Percentiles rank a stretch among this genome's conserved stretches.
Conservation (phyloP, 2,888 invertebrate genomes). For the Amorpha juglandis region DNA sequence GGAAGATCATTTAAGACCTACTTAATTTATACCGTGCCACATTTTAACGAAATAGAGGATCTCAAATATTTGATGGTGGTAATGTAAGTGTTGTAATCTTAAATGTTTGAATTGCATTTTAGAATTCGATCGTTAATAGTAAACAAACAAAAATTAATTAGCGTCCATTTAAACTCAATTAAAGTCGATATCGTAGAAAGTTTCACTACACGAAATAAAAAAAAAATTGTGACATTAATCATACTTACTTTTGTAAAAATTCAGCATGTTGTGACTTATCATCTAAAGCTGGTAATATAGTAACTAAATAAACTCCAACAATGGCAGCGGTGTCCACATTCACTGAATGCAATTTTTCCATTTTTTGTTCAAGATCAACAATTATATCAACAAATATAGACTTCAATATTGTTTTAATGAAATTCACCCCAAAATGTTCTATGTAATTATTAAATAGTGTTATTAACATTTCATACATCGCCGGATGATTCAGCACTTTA, state of each 20-base stretch:
- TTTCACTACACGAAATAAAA: too few relatives aligned
- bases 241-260: constrained; percentile 84
- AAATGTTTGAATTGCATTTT: too few relatives aligned
- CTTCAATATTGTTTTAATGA: constrained; percentile 84
- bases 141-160: too few relatives aligned
- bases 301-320: constrained; percentile 86
- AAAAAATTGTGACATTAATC: not conserved
- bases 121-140: too few relatives aligned
- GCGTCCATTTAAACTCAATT: too few relatives aligned
- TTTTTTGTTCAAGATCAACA: constrained; percentile 84
- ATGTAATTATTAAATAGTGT: constrained; percentile 75
- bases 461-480: constrained; percentile 67
- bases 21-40: too few relatives aligned
- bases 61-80: too few relatives aligned
- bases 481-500: constrained; percentile 64
- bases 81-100: too few relatives aligned
- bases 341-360: constrained; percentile 82
- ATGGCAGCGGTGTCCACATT: constrained; percentile 82
- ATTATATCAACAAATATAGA: constrained; percentile 84
- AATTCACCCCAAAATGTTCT: constrained; percentile 87
- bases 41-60: too few relatives aligned
- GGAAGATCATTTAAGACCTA: too few relatives aligned
- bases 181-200: too few relatives aligned
- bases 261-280: constrained; percentile 78
- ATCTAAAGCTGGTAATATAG: constrained; percentile 80